A percentile compares a stretch with the other conserved stretches of the same genome.
These are phyloP conservation scores for Xanthorhoe spadicearia DNA, from an alignment of 2,888 invertebrate genomes.

Conservation along the genomic window DNA sequence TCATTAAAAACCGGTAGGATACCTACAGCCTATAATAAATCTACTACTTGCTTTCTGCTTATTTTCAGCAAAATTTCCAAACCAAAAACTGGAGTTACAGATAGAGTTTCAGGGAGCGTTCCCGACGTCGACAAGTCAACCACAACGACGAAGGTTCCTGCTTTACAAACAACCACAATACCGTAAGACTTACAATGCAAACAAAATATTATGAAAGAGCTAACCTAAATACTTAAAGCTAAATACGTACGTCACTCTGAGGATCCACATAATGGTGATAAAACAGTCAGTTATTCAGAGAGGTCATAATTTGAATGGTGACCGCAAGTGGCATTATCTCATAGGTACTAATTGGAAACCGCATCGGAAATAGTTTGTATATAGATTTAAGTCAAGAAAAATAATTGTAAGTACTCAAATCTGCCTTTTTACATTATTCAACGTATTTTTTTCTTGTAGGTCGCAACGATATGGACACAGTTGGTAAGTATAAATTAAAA, in stretches of 20 bases:
- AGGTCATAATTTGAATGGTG: no score
- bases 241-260: no score
- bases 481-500: slow-evolving; percentile 1
- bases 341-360: no score
- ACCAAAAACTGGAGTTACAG: slow-evolving; percentile 67
- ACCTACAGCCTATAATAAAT: background rate
- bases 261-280: no score
- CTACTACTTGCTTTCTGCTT: background rate
- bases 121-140: background rate
- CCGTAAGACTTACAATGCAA: background rate
- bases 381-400: no score
- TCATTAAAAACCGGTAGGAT: no score
- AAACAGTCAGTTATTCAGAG: no score
- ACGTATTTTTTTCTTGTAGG: slow-evolving; percentile 8
- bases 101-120: slow-evolving; percentile 53
- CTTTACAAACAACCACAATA: slow-evolving; percentile 7
- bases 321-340: no score
- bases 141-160: background rate
- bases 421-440: no score
- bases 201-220: background rate
- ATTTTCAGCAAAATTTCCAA: slow-evolving; percentile 62
- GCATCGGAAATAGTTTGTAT: no score
- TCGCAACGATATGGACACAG: slow-evolving; percentile 9
- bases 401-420: no score
- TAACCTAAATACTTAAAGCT: no score